phyloP scores from a whole-genome alignment of 2,797 vertebrate species.

The Podargus strigoides region DNA sequence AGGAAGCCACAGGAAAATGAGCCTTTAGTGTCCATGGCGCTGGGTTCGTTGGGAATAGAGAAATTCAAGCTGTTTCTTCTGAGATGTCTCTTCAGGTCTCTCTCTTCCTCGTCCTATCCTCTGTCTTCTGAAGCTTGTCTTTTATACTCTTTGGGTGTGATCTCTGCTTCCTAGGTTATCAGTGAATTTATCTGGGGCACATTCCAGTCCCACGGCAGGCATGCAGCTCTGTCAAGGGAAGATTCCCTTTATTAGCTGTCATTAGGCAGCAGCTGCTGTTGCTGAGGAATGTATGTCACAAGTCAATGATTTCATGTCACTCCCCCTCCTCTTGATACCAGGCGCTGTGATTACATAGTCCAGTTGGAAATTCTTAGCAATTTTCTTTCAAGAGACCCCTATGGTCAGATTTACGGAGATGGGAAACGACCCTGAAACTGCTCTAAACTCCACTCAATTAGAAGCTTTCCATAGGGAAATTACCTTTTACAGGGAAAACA shows the following conservation, averaged over 20 bases:
- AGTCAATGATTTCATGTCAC: conserved; percentile 73
- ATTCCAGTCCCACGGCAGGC: conserved; percentile 79
- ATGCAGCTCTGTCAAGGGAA: conserved; percentile 74
- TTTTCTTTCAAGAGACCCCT: conserved; percentile 57
- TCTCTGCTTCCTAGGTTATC: conserved; percentile 69
- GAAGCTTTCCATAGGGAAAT: neutral
- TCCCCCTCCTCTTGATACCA: conserved; percentile 58
- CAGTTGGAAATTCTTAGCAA: conserved; percentile 62
- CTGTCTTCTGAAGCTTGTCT: neutral
- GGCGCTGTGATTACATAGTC: conserved; percentile 59
- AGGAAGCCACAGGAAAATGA: conserved; percentile 72
- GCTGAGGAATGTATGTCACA: conserved; percentile 72
- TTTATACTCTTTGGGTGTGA: conserved; percentile 65
- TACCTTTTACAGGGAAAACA: neutral
- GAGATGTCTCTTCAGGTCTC: conserved; percentile 1
- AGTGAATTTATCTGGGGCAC: conserved; percentile 75
- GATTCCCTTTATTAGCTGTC: conserved; percentile 83
- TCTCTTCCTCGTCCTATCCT: neutral
- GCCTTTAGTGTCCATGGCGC: conserved; percentile 71
- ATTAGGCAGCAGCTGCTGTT: conserved; percentile 68
- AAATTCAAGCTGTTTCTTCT: neutral
- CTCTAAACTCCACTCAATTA: neutral
- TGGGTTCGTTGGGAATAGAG: neutral
- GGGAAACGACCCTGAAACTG: neutral
- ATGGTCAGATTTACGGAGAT: neutral